Conservation (phyloP, 2,113 vertebrate genomes). For the Triplophysa rosa region DNA sequence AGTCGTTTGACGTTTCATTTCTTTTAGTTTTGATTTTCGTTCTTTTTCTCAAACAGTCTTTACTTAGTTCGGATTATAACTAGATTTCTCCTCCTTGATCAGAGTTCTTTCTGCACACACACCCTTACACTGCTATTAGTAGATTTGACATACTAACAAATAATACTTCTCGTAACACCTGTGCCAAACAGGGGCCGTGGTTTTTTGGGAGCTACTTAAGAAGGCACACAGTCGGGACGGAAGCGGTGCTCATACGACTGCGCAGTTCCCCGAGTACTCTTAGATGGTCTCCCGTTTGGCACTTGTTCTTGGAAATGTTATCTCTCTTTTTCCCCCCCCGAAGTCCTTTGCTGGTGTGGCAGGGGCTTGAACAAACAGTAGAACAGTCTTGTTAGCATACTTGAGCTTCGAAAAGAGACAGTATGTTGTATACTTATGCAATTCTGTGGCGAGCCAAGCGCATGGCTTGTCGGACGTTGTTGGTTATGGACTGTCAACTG, state of each 20-base stretch:
- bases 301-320: slow-evolving; percentile 29
- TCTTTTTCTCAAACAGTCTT: slow-evolving; percentile 46
- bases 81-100: slow-evolving; percentile 50
- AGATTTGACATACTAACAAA: slow-evolving; percentile 62
- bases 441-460: slow-evolving; percentile 48
- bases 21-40: slow-evolving; percentile 51
- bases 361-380: slow-evolving; percentile 28
- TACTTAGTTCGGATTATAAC: slow-evolving; percentile 54
- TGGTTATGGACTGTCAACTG: slow-evolving; percentile 51
- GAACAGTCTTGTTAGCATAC: slow-evolving; percentile 27
- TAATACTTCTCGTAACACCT: slow-evolving; percentile 57
- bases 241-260: slow-evolving; percentile 27
- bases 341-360: slow-evolving; percentile 13
- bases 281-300: slow-evolving; percentile 39
- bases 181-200: slow-evolving; percentile 65
- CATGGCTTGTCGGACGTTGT: slow-evolving; percentile 21
- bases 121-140: slow-evolving; percentile 64
- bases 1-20: slow-evolving; percentile 57
- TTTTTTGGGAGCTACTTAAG: slow-evolving; percentile 18
- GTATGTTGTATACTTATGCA: slow-evolving; percentile 59
- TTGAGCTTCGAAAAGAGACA: slow-evolving; percentile 18
- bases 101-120: slow-evolving; percentile 62
- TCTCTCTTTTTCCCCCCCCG: neutral
- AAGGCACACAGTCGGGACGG: slow-evolving; percentile 17
- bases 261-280: neutral